Conservation (phyloP, 2,888 invertebrate species). For the Caenorhabditis sp. region DNA sequence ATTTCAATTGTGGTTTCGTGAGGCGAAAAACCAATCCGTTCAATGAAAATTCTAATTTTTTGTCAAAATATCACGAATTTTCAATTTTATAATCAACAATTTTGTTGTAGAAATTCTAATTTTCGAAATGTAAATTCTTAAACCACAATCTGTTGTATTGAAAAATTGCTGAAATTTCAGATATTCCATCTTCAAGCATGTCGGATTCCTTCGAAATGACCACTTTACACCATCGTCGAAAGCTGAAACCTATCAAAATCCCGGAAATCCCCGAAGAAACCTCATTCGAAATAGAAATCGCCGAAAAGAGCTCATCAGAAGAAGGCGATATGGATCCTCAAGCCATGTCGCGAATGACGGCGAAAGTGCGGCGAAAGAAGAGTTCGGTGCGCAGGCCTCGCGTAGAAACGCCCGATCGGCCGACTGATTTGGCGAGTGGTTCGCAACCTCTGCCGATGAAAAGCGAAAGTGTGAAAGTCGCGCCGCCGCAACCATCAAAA, state of each 20-base stretch:
- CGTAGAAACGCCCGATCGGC: background rate
- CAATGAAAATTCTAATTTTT: too few relatives aligned
- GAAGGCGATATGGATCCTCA: constrained; percentile 23
- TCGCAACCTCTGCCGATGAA: background rate
- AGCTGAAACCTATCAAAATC: background rate
- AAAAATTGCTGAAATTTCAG: too few relatives aligned
- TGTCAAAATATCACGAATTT: too few relatives aligned
- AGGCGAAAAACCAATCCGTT: too few relatives aligned
- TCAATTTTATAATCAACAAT: too few relatives aligned
- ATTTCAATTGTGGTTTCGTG: too few relatives aligned
- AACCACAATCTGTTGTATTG: too few relatives aligned
- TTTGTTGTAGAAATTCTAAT: too few relatives aligned
- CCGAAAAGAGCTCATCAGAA: constrained; percentile 26
- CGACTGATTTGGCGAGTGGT: background rate
- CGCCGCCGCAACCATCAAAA: background rate
- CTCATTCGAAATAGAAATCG: constrained; percentile 33
- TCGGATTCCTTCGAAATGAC: constrained; percentile 7
- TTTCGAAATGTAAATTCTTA: too few relatives aligned
- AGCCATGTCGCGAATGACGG: constrained; percentile 30
- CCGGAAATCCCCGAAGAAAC: constrained; percentile 32
- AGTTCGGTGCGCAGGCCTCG: constrained; percentile 20
- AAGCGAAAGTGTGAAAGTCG: too few relatives aligned
- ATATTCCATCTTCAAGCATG: background rate
- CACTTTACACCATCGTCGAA: background rate
- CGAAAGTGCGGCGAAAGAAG: constrained; percentile 24